These are phyloP conservation scores for Lissocephala sabroskyi DNA, from an alignment of 2,888 invertebrate species.

Conservation along the genomic window DNA sequence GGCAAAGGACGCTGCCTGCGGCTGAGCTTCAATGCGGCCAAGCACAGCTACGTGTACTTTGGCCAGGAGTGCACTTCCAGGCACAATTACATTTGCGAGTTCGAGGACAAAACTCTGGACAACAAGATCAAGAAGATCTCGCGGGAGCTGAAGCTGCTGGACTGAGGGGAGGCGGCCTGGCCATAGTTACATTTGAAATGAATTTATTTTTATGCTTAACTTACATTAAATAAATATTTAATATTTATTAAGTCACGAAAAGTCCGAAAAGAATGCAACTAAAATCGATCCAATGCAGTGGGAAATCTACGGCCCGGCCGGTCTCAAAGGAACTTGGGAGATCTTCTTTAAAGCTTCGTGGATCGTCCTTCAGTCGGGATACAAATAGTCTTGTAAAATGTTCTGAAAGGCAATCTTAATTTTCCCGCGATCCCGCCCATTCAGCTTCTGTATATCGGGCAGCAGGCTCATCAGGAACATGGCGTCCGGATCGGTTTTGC, in stretches of 20 bases:
- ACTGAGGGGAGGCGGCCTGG: slow-evolving; percentile 22
- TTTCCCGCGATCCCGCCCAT: slow-evolving; percentile 70
- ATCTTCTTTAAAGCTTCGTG: not conserved
- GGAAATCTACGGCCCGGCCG: no score
- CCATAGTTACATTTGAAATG: slow-evolving; percentile 37
- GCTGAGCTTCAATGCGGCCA: slow-evolving; percentile 77
- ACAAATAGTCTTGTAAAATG: slow-evolving; percentile 68
- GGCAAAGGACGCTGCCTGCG: slow-evolving; percentile 83
- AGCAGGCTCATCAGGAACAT: slow-evolving; percentile 71
- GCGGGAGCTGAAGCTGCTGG: slow-evolving; percentile 62
- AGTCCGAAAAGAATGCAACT: no score
- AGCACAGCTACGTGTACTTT: slow-evolving; percentile 78
- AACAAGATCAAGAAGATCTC: slow-evolving; percentile 77
- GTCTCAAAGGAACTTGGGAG: no score
- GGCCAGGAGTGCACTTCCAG: slow-evolving; percentile 83
- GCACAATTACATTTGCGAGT: slow-evolving; percentile 82
- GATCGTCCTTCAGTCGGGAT: slow-evolving; percentile 57
- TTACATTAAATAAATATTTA: slow-evolving; percentile 21
- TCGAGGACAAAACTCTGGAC: slow-evolving; percentile 75
- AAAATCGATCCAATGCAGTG: no score
- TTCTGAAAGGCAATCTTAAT: slow-evolving; percentile 71
- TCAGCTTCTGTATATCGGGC: slow-evolving; percentile 69
- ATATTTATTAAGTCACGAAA: slow-evolving; percentile 46
- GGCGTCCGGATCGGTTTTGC: slow-evolving; percentile 71
- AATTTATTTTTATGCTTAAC: slow-evolving; percentile 42